Evolutionary conservation across 2,888 invertebrate species (phyloP), one percentile per base, ranked within the genome.

Genomic region (Epinotia demarniana): DNA sequence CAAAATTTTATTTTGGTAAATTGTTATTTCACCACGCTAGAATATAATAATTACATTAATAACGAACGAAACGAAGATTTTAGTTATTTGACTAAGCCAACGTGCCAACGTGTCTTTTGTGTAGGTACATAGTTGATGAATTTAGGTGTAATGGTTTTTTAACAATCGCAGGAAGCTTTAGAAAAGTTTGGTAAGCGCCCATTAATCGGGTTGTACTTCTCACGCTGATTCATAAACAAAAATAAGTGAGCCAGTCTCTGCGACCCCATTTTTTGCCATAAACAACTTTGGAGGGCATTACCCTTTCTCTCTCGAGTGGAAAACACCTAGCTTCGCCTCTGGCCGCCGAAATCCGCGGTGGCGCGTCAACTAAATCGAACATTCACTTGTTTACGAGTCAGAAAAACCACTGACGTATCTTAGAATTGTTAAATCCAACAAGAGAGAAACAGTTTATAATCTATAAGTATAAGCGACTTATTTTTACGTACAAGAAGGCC

Each of bases 221-320:
- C 91, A 90, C 89, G 88, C 88, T 92, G 92, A 93, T 90, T 93
- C 93, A 93, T 91, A 92, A 88, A 88, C 89, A 88, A 89, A 92
- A 92, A 90, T 92, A 90, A 92, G 90, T 87, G 85, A 91, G 89
- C 90, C 89, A 91, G 91, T 91, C 90, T 89, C 87, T 77, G 88
- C 89, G 93, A 90, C 92, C 93, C 86, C 92, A 93, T 93, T 94
- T 94, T 94, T 94, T 93, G 90, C 93, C 89, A 89, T 92, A 92
- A 93, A 92, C 93, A 93, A 92, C 93, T 92, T 91, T 82, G 81
- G 91, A 92, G 93, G 92, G 91, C 93, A 92, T 90, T 92, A 90
- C 89, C 92, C 93, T 89, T 88, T 84, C 82, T 84, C 84, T 89
- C 90, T 84, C 87, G 83, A 82, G 87, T 85, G 86, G 86, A 87